These are phyloP conservation scores for Holothuria glaberrima DNA, from an alignment of 35 echinoderm and acorn worm genomes.

Conservation along the genomic window DNA sequence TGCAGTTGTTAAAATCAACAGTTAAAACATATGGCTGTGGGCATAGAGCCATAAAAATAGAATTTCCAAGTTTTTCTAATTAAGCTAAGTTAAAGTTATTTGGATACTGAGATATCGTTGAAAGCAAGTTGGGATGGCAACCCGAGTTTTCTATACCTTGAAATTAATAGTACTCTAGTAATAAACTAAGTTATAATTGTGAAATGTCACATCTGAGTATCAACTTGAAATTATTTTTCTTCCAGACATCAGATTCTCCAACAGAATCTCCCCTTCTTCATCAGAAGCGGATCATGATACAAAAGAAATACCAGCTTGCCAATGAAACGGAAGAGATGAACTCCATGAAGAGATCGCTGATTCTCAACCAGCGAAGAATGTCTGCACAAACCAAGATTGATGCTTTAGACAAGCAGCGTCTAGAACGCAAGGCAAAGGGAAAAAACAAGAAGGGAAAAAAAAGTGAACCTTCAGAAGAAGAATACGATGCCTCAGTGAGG, in stretches of 20 bases:
- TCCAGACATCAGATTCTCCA: slow-evolving; percentile 39
- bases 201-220: too few species aligned
- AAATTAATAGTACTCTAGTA: too few species aligned
- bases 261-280: slow-evolving; percentile 35
- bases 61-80: too few species aligned
- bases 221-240: neutral
- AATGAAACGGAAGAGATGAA: slow-evolving; percentile 53
- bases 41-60: too few species aligned
- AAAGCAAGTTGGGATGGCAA: too few species aligned
- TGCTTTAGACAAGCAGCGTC: slow-evolving; percentile 11
- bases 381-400: slow-evolving; percentile 47
- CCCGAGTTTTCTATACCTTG: too few species aligned
- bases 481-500: slow-evolving; percentile 8
- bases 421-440: slow-evolving; percentile 7
- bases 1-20: too few species aligned
- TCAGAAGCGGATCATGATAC: slow-evolving; percentile 43
- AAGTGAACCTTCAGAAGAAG: neutral
- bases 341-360: slow-evolving; percentile 20
- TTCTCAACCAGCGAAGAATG: slow-evolving; percentile 48
- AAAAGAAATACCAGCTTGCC: slow-evolving; percentile 44
- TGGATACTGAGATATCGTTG: too few species aligned
- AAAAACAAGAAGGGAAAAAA: slow-evolving; percentile 41
- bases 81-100: too few species aligned
- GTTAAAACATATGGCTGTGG: too few species aligned
- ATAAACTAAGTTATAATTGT: too few species aligned